A percentile compares a stretch with the other conserved stretches of the same genome.
phyloP scores from a whole-genome alignment of 2,797 vertebrate species.

The Etheostoma nigrum region DNA sequence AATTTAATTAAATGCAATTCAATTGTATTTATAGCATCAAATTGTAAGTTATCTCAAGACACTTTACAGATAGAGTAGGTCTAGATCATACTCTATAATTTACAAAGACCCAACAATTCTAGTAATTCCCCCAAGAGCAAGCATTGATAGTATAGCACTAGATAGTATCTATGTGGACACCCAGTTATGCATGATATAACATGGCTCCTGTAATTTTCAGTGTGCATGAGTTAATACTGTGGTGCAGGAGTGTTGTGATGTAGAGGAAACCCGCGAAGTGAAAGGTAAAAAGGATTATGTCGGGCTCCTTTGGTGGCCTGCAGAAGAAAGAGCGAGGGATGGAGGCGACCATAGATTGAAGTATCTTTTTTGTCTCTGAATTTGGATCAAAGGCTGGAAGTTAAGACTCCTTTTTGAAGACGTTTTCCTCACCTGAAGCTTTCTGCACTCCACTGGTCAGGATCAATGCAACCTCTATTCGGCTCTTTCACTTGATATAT shows the following conservation, averaged over 20 bases:
- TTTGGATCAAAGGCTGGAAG: conserved; percentile 71
- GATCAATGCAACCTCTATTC: conserved; percentile 13
- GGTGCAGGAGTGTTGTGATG: conserved; percentile 19
- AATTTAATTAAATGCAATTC: too few species aligned
- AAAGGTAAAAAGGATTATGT: conserved; percentile 27
- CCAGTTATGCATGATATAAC: neutral
- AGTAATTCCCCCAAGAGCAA: too few species aligned
- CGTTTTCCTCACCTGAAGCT: conserved; percentile 61
- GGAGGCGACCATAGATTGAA: conserved; percentile 35
- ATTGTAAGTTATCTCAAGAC: too few species aligned
- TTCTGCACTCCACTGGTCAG: conserved; percentile 30
- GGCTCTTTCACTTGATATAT: conserved; percentile 15
- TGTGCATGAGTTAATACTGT: neutral
- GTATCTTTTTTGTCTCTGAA: conserved; percentile 62
- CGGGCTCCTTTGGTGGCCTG: conserved; percentile 40
- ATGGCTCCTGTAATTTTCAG: neutral
- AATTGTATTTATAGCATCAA: too few species aligned
- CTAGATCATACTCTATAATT: too few species aligned
- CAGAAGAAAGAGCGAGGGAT: conserved; percentile 24
- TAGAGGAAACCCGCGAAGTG: conserved; percentile 16
- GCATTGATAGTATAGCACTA: too few species aligned
- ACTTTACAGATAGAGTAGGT: too few species aligned
- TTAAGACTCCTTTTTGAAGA: conserved; percentile 73
- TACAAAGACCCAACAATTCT: too few species aligned
- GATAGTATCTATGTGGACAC: neutral